Base-by-base conservation (phyloP, 2,888 invertebrate genomes). In the Watsonalla cultraria region DNA sequence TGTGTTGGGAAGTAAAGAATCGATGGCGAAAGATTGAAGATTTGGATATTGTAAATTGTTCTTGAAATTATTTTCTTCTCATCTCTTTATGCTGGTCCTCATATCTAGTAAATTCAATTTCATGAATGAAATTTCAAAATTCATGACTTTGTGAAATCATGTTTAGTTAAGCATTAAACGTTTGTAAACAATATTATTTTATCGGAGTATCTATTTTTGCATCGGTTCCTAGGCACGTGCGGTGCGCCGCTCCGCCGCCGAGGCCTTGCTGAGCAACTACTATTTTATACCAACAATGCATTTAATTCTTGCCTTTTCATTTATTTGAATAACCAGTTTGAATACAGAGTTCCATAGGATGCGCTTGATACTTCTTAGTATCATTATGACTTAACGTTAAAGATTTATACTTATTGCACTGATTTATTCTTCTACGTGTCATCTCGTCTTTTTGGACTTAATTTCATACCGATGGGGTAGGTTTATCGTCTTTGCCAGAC, bases 221-320 rank as follows among this genome's bases (percentile, higher is more conserved):
- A 52, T 13, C 35, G 15, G 52, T 52, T 35, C 24, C n/a, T 47
- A 55, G 53, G 61, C 61, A 57, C 60, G 65, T 60, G 59, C 59
- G 34, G 54, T 37, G 37, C 9, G 7, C 37, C 37, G 37, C 7
- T 9, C 7, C 24, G 53, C 59, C 56, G 50, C 52, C 57, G 14
- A 56, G 56, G 59, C 57, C 57, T 61, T 64, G 68, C 54, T 56
- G 56, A 62, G 52, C 48, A 35, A 24, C 56, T 54, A 58, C 58
- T 58, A 58, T 59, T 53, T 48, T 59, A 54, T 13, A 52, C 15
- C 34, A 53, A 52, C 46, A 15, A 55, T 15, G 11, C 37, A 9
- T 46, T 14, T 9, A 24, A 34, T n/a, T n/a, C 35, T 37, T 35
- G 13, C 34, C 45, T 51, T 51, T 46, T 46, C 34, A 5, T 51